These are phyloP conservation scores for Drosophila melanosoma DNA, from an alignment of 2,888 invertebrate species.

Conservation along the genomic window DNA sequence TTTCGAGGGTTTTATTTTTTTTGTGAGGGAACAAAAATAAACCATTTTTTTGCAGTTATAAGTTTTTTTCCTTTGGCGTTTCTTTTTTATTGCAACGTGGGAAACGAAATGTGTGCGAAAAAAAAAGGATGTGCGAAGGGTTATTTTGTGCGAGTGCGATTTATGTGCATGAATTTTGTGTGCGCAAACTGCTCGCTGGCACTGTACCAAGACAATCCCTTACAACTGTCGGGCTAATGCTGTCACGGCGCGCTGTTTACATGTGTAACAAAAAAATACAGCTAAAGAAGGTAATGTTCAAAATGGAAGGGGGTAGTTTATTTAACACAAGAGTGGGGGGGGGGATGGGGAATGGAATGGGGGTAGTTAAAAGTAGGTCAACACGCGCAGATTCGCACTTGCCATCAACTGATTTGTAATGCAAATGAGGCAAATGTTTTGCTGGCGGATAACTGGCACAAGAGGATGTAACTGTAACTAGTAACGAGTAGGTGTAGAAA, in stretches of 20 bases:
- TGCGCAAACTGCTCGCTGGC: conserved; percentile 64
- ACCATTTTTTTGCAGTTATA: conserved; percentile 7
- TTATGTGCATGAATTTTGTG: conserved; percentile 66
- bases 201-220: conserved; percentile 57
- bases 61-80: conserved; percentile 15
- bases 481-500: not conserved
- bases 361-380: conserved; percentile 66
- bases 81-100: conserved; percentile 71
- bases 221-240: conserved; percentile 64
- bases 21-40: conserved; percentile 27
- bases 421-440: conserved; percentile 79
- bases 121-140: conserved; percentile 32
- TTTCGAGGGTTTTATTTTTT: conserved; percentile 33
- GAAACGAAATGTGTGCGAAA: conserved; percentile 45
- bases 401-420: conserved; percentile 77
- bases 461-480: conserved; percentile 47
- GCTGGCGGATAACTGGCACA: conserved; percentile 61
- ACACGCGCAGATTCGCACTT: conserved; percentile 70
- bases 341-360: not conserved
- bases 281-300: not conserved
- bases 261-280: conserved; percentile 25
- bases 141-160: conserved; percentile 42
- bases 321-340: not conserved
- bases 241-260: conserved; percentile 41
- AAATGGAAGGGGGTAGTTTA: not conserved